Percentiles rank a stretch among this genome's conserved stretches.
Conservation (phyloP, 2,888 invertebrate genomes). For the Cryptocephalus primarius region DNA sequence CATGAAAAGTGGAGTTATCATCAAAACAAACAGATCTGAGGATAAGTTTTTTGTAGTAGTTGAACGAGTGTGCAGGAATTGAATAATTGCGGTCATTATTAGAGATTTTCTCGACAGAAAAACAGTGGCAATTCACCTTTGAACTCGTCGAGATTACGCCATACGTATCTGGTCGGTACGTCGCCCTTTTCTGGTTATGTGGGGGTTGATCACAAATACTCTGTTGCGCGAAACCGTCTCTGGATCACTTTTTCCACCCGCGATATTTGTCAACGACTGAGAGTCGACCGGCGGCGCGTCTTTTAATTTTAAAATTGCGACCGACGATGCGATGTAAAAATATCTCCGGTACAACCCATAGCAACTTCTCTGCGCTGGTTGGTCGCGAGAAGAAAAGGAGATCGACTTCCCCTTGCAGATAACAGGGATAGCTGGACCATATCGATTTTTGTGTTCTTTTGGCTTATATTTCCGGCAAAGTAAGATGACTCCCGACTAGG, state of each 20-base stretch:
- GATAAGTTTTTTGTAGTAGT: background rate
- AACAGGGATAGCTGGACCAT: constrained; percentile 20
- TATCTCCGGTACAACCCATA: constrained; percentile 33
- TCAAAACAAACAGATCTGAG: background rate
- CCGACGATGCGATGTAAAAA: constrained; percentile 29
- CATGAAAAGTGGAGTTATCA: background rate
- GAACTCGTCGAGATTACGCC: constrained; percentile 10
- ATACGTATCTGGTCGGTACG: constrained; percentile 10
- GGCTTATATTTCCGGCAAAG: constrained; percentile 22
- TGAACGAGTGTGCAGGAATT: no score
- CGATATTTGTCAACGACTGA: background rate
- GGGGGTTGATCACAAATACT: background rate
- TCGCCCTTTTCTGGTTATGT: background rate
- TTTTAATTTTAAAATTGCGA: constrained; percentile 32
- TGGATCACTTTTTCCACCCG: constrained; percentile 4
- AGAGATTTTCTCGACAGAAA: background rate
- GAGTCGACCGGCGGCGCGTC: constrained; percentile 5
- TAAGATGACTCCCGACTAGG: constrained; percentile 20
- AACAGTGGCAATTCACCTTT: constrained; percentile 5
- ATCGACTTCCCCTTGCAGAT: constrained; percentile 9
- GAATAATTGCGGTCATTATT: no score
- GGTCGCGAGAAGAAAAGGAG: constrained; percentile 24
- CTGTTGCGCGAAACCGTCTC: constrained; percentile 3
- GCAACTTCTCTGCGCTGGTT: constrained; percentile 25
- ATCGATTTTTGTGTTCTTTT: constrained; percentile 34